Evolutionary conservation across 1,140 invertebrate genomes (phyloP).

Genomic region (Probaryconus sp.): DNA sequence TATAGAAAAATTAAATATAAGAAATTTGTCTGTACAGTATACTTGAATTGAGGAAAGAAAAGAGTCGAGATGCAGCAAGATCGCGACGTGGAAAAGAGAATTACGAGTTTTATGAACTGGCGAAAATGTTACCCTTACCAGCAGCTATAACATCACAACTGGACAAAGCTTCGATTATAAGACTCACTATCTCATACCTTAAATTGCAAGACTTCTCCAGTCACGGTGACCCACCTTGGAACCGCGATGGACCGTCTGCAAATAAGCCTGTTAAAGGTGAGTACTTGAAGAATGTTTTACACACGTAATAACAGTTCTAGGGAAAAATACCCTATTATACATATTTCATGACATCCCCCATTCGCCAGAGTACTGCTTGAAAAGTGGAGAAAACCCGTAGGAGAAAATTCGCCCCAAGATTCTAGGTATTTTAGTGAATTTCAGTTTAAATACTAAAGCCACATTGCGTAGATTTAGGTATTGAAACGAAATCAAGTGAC

Average conservation of each 20-base stretch:
- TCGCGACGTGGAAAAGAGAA: conserved; percentile 97
- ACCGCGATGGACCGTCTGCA: conserved; percentile 84
- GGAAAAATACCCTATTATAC: neutral
- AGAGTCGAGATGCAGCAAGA: conserved; percentile 96
- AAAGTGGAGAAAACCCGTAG: no score
- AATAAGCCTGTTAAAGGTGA: conserved; percentile 93
- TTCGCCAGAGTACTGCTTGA: no score
- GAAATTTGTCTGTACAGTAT: conserved; percentile 86
- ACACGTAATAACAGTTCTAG: no score
- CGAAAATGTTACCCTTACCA: conserved; percentile 97
- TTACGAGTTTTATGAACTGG: conserved; percentile 98
- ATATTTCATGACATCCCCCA: no score
- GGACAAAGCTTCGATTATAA: conserved; percentile 99
- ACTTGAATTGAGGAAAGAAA: conserved; percentile 97
- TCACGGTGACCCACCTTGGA: conserved; percentile 97
- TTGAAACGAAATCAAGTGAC: no score
- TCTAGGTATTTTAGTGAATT: no score
- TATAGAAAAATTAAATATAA: conserved; percentile 3
- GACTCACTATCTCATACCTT: conserved; percentile 98
- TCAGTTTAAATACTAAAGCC: no score
- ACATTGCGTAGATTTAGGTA: no score
- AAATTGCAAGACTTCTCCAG: conserved; percentile 96
- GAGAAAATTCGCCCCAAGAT: no score
- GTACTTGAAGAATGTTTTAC: conserved; percentile 41
- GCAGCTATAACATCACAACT: conserved; percentile 97